Conservation (phyloP, 1,140 invertebrate genomes). For the Eulimnadia texana region DNA sequence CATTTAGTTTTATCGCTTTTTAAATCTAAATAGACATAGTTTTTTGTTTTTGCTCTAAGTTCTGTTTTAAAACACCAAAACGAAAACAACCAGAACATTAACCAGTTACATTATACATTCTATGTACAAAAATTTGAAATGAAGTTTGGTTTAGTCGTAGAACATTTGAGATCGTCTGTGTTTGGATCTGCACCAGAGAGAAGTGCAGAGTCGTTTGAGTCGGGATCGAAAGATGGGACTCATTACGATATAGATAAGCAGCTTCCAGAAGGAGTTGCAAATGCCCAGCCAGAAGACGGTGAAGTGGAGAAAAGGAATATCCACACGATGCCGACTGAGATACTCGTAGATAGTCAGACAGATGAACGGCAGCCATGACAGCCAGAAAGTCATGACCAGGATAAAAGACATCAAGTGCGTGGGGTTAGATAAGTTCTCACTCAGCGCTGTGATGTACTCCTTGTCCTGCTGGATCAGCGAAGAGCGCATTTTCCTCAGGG, state of each 20-base stretch:
- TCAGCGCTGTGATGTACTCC: conserved; percentile 77
- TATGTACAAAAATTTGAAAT: background rate
- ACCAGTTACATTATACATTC: background rate
- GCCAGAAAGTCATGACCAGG: conserved; percentile 72
- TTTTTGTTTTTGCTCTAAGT: too few relatives aligned
- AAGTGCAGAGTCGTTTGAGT: conserved; percentile 69
- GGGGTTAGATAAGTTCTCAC: conserved; percentile 74
- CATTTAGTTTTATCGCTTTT: background rate
- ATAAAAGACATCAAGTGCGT: conserved; percentile 90
- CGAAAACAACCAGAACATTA: background rate
- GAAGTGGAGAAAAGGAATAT: conserved; percentile 77
- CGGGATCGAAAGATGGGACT: conserved; percentile 81
- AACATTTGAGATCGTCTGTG: conserved; percentile 30
- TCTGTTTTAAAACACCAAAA: background rate
- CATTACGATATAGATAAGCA: conserved; percentile 68
- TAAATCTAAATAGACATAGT: background rate
- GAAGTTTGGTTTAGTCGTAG: background rate
- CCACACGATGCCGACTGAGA: conserved; percentile 29
- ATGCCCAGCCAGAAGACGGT: conserved; percentile 85
- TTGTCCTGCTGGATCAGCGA: conserved; percentile 77
- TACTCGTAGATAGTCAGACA: conserved; percentile 49
- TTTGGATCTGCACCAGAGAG: conserved; percentile 71
- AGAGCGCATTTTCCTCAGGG: conserved; percentile 61
- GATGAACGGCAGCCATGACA: conserved; percentile 85
- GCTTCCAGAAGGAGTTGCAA: conserved; percentile 87